These are phyloP conservation scores for Uria aalge DNA, from an alignment of 2,113 vertebrate genomes.

Conservation along the genomic window DNA sequence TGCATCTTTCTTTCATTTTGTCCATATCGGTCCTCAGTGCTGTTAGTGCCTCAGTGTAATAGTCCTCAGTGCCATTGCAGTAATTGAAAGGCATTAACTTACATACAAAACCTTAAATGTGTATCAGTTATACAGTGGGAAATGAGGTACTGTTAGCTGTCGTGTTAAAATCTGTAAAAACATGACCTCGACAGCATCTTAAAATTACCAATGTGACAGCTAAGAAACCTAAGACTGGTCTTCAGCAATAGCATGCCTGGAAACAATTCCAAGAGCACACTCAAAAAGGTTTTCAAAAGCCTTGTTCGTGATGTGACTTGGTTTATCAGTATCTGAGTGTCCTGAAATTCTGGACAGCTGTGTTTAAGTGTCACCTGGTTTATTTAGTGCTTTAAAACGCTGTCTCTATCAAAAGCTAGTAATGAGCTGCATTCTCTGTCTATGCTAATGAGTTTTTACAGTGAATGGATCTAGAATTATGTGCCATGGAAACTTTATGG, in stretches of 20 bases:
- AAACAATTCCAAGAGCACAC: background rate
- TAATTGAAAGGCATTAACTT: background rate
- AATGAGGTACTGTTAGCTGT: background rate
- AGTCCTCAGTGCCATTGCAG: background rate
- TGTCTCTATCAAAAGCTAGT: background rate
- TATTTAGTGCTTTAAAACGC: background rate
- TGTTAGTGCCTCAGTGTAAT: background rate
- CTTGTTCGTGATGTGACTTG: background rate
- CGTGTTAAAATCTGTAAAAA: background rate
- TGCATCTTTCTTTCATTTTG: background rate
- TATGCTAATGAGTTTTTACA: background rate
- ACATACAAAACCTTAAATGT: background rate
- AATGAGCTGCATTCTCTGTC: background rate
- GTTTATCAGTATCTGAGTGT: background rate
- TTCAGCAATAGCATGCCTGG: background rate
- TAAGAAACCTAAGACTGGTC: background rate
- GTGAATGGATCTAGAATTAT: background rate
- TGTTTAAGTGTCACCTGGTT: background rate
- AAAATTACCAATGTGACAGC: background rate
- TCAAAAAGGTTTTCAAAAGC: background rate
- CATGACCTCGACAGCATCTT: background rate
- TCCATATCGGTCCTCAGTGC: background rate
- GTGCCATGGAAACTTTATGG: background rate
- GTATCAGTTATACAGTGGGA: background rate
- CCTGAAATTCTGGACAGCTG: background rate